These are phyloP conservation scores for Colinus virginianus DNA, from an alignment of 2,113 vertebrate species.

Conservation along the genomic window DNA sequence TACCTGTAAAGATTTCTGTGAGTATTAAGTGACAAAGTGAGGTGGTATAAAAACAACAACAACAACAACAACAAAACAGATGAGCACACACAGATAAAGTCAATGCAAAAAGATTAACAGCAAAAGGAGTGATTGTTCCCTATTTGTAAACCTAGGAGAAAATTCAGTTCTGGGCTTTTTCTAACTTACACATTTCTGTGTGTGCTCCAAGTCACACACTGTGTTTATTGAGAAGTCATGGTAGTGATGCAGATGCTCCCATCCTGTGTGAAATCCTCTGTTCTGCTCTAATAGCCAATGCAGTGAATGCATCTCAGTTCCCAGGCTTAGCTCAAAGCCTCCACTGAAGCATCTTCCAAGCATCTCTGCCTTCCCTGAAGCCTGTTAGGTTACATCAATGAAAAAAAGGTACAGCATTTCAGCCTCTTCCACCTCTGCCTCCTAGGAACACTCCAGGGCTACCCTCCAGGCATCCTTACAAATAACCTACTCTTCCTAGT, in stretches of 20 bases:
- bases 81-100: background rate
- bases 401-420: background rate
- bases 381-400: background rate
- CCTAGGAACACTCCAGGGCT: slow-evolving; percentile 3
- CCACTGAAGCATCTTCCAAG: background rate
- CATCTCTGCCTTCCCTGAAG: background rate
- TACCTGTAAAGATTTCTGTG: background rate
- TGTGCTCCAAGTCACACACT: background rate
- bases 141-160: background rate
- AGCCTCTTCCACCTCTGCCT: background rate
- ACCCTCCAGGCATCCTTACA: slow-evolving; percentile 2
- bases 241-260: background rate
- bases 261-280: background rate
- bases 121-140: background rate
- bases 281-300: background rate
- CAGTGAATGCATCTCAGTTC: background rate
- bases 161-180: no score
- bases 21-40: background rate
- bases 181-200: background rate
- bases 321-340: background rate
- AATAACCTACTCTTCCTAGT: background rate
- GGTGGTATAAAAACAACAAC: background rate
- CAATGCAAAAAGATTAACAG: background rate
- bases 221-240: background rate
- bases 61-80: no score